Base-by-base conservation (phyloP, 2,797 vertebrate genomes). In the Aldrovandia affinis region DNA sequence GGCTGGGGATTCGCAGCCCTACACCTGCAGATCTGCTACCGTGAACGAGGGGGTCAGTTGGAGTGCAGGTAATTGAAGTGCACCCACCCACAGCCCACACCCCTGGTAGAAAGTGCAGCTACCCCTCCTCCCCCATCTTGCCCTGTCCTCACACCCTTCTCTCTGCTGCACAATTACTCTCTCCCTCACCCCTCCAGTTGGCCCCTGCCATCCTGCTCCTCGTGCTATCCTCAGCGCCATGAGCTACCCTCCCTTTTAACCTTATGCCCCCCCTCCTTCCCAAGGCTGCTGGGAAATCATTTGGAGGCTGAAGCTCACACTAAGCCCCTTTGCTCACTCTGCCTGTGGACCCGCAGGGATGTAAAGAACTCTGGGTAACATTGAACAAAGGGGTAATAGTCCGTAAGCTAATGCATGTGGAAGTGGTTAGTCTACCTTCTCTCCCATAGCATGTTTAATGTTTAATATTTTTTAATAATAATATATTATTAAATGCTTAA, bases 61-160 rank as follows among this genome's bases (percentile, higher is more conserved):
- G 93, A 94, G 93, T 94, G 93, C 94, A 95, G 95, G 95, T 96
- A 96, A 96, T 96, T 96, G 95, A 95, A 94, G 93, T 94, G 94
- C 95, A 94, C 91, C 93, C 94, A 94, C 93, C 94, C 92, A 39
- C 52, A 81, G 39, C 68, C 33, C 55, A 15, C 14, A 57, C 55
- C 55, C 55, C 55, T 18, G 55, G 18, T 57, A 57, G 14, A 57
- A 18, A 57, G 14, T 18, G 3, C 61, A 10, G 20, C 91, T 94
- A 90, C 86, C 86, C 81, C 87, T 92, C 92, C 92, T 88, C 89
- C 91, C 92, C 47, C 6, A 94, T 93, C 93, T 93, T 94, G 91
- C 92, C 94, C 93, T 89, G 91, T 91, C 90, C 90, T 90, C 92
- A 93, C 93, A 89, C 92, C 93, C 90, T 79, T 89, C 90, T 87